phyloP scores from a whole-genome alignment of 2,797 vertebrate species.

The Tarsius wallacei region DNA sequence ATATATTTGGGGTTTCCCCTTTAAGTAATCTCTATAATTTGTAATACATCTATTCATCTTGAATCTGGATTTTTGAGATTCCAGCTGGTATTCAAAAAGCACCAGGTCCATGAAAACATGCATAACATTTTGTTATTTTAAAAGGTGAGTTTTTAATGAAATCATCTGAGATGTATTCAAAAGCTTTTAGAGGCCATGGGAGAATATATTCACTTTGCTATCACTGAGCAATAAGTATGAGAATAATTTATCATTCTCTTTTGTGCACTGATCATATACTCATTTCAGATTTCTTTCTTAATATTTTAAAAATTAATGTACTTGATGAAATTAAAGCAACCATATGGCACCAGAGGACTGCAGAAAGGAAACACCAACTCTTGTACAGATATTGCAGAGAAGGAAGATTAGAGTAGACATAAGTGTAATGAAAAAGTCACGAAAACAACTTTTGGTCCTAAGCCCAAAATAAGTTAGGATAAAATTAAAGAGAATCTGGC shows the following conservation, averaged over 20 bases:
- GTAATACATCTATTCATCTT: not conserved
- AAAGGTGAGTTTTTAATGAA: slow-evolving; percentile 50
- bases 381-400: not conserved
- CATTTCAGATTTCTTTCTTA: not conserved
- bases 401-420: slow-evolving; percentile 18
- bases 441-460: slow-evolving; percentile 22
- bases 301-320: not conserved
- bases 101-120: slow-evolving; percentile 48
- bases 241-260: slow-evolving; percentile 8
- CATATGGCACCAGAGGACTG: not conserved
- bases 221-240: not conserved
- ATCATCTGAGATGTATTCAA: slow-evolving; percentile 68
- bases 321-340: slow-evolving; percentile 41
- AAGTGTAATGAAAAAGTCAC: slow-evolving; percentile 54
- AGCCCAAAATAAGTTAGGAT: not conserved
- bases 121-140: not conserved
- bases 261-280: not conserved
- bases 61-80: slow-evolving; percentile 33
- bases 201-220: not conserved
- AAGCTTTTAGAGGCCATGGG: not conserved
- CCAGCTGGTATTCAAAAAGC: slow-evolving; percentile 38
- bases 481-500: slow-evolving; percentile 35
- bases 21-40: slow-evolving; percentile 49
- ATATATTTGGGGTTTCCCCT: not conserved
- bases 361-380: not conserved